phyloP scores from a whole-genome alignment of 2,888 invertebrate species.

The Heliconius erato region DNA sequence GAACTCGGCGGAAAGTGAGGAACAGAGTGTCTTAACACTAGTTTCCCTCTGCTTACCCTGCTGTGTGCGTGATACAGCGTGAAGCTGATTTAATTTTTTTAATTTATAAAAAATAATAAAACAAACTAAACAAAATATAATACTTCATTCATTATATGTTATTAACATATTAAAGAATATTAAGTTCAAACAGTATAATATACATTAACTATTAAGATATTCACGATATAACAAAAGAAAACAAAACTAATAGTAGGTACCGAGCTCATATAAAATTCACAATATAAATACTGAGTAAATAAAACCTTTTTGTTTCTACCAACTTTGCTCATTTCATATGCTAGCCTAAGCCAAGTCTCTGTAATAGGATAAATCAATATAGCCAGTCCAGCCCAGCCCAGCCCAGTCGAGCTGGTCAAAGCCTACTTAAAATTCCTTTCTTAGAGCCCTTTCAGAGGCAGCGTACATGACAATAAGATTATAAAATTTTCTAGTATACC shows the following conservation, averaged over 20 bases:
- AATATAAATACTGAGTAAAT: conserved; percentile 25
- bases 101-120: neutral
- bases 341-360: conserved; percentile 10
- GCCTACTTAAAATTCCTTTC: conserved; percentile 50
- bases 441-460: conserved; percentile 44
- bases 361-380: conserved; percentile 45
- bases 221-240: conserved; percentile 10
- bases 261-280: conserved; percentile 16
- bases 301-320: conserved; percentile 25
- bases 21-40: too few species aligned
- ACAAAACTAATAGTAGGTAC: neutral
- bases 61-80: too few species aligned
- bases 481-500: conserved; percentile 44
- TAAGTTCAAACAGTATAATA: neutral
- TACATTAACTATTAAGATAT: neutral
- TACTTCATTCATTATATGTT: too few species aligned
- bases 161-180: neutral
- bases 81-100: too few species aligned
- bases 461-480: conserved; percentile 45
- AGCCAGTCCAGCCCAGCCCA: conserved; percentile 31
- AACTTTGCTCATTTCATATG: conserved; percentile 30
- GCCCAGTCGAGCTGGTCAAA: conserved; percentile 40
- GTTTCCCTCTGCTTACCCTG: too few species aligned
- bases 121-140: neutral
- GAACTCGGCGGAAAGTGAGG: too few species aligned